These are phyloP conservation scores for Auanema freiburgensis DNA, from an alignment of 2,888 invertebrate species.

Conservation along the genomic window DNA sequence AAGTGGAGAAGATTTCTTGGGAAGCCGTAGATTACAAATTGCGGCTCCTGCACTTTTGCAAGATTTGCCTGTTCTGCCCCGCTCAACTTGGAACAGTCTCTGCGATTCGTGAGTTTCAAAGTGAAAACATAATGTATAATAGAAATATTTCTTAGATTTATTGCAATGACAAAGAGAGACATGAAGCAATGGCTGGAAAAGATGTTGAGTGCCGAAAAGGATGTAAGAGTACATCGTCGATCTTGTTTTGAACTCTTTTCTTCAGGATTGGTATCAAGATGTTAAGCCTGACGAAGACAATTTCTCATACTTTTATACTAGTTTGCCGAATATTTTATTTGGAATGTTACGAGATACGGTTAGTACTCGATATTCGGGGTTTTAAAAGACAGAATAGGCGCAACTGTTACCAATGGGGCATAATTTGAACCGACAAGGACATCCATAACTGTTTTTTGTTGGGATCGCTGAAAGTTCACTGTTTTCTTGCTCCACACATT, in stretches of 20 bases:
- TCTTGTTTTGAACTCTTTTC: conserved; percentile 9
- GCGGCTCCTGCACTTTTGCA: conserved; percentile 72
- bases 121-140: background rate
- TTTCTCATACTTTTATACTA: conserved; percentile 83
- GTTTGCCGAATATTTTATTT: conserved; percentile 91
- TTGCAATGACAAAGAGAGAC: conserved; percentile 56
- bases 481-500: background rate
- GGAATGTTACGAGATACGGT: conserved; percentile 98
- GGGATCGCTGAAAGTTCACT: background rate
- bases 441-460: background rate
- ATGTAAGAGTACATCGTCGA: conserved; percentile 65
- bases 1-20: conserved; percentile 81
- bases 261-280: conserved; percentile 81
- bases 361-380: conserved; percentile 29
- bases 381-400: conserved; percentile 1
- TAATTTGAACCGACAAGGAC: conserved; percentile 4
- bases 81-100: conserved; percentile 77
- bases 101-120: conserved; percentile 69
- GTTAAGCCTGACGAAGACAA: conserved; percentile 77
- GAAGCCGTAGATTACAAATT: conserved; percentile 77
- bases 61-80: conserved; percentile 77
- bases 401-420: conserved; percentile 1
- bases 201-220: conserved; percentile 84
- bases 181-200: conserved; percentile 90
- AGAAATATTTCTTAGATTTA: conserved; percentile 43